Base-by-base conservation (phyloP, 1,140 invertebrate genomes). In the Monochamus saltuarius region DNA sequence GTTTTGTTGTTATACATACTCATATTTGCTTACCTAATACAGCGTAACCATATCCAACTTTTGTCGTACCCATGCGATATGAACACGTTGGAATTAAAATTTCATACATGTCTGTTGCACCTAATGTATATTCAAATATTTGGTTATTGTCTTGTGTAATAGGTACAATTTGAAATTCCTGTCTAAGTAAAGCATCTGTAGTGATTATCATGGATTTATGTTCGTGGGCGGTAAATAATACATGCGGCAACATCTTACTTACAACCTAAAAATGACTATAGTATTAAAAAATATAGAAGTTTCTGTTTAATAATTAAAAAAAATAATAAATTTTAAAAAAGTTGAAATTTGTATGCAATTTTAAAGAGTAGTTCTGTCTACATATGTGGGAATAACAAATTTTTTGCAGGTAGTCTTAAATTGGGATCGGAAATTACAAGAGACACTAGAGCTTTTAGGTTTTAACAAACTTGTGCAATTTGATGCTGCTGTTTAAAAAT, bases 21-120 rank as follows among this genome's bases (percentile, higher is more conserved):
- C 45, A 22, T 17, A 54, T 16, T 13, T 40, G 74, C 79, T 82
- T 83, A 95, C 93, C 87, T 59, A 96, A 81, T 53, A 92, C 79
- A 4, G 89, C 89, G 62, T 87, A 85, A 38, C 92, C 92, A 79
- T 89, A 95, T 13, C 93, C 94, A 75, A 94, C 92, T 60, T 89
- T 80, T 8, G 72, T 67, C 16, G 87, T 89, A 1, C 94, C 94
- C 94, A 97, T 97, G 72, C 95, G 83, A 77, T 98, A 98, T 4
- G 93, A 96, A 77, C 91, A 95, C 0, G 94, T 95, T 2, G 95
- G 95, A 55, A 95, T 89, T 75, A 89, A 84, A 39, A 97, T 84
- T 81, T 98, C 94, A 72, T 91, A 85, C 63, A 89, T 77, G 61
- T 81, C 61, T n/a, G 75, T 77, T 59, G 76, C 70, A 43, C 79